phyloP scores from a whole-genome alignment of 2,797 vertebrate genomes.

The Meriones psammophilus region DNA sequence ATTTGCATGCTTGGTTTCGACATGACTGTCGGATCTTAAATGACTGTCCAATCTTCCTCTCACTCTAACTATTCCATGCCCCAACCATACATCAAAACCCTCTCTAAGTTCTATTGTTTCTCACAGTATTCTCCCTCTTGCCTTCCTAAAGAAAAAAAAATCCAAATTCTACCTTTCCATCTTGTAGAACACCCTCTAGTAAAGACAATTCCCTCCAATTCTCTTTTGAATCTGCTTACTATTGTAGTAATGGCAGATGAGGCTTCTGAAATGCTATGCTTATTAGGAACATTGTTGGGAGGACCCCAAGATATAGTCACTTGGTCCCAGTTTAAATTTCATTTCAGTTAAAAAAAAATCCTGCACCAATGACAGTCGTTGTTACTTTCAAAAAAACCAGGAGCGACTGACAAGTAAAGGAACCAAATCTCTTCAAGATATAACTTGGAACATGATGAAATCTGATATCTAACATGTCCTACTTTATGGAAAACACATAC shows the following conservation, averaged over 20 bases:
- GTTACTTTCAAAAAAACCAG: constrained; percentile 58
- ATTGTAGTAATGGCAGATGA: constrained; percentile 66
- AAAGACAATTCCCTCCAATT: neutral
- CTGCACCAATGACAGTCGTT: neutral
- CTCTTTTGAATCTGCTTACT: constrained; percentile 25
- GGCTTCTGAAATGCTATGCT: constrained; percentile 46
- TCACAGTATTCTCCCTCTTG: constrained; percentile 16
- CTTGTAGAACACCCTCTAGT: constrained; percentile 19
- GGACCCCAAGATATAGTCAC: constrained; percentile 39
- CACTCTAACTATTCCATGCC: neutral
- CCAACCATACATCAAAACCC: neutral
- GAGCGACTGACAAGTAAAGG: constrained; percentile 70
- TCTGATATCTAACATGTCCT: constrained; percentile 68
- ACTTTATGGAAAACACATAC: constrained; percentile 76
- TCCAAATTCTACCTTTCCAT: neutral
- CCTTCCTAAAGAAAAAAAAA: constrained; percentile 16
- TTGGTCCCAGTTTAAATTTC: constrained; percentile 26
- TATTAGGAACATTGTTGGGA: constrained; percentile 43
- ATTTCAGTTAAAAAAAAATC: constrained; percentile 16
- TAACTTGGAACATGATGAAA: constrained; percentile 68
- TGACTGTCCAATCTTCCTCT: neutral
- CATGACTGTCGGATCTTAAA: neutral
- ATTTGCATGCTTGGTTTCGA: constrained; percentile 7
- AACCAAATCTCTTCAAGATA: constrained; percentile 73
- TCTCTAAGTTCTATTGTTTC: constrained; percentile 57